Evolutionary conservation across 2,888 invertebrate species (phyloP).

Genomic region (Dendrolimus houi): DNA sequence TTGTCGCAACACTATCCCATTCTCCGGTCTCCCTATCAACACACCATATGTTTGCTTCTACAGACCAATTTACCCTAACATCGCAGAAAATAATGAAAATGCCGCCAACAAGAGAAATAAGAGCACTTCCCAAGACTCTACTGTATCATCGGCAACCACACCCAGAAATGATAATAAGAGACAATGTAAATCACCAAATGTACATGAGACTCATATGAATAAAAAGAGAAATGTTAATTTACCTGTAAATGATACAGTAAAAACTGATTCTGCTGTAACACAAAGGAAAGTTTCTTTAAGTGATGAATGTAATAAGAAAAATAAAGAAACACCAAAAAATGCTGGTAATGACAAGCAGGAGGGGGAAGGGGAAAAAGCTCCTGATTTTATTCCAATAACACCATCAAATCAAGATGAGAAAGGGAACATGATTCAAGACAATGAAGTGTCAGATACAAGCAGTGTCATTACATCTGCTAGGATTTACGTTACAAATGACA

Average conservation of each 20-base stretch:
- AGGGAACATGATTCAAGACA: constrained; percentile 63
- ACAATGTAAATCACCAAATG: constrained; percentile 52
- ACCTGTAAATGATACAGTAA: constrained; percentile 15
- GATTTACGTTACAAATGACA: constrained; percentile 65
- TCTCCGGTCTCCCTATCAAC: constrained; percentile 55
- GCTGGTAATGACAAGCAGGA: constrained; percentile 13
- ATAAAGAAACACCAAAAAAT: constrained; percentile 16
- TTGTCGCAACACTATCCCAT: constrained; percentile 50
- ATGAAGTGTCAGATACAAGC: constrained; percentile 63
- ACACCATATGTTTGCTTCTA: constrained; percentile 53
- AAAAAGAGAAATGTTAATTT: constrained; percentile 40
- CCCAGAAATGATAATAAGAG: constrained; percentile 35
- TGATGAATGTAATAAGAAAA: constrained; percentile 18
- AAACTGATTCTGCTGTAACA: constrained; percentile 3
- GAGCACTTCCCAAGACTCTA: constrained; percentile 18
- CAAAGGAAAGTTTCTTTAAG: constrained; percentile 27
- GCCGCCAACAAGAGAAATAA: constrained; percentile 11
- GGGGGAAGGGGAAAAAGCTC: constrained; percentile 30
- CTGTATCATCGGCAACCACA: constrained; percentile 10
- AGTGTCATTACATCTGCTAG: constrained; percentile 57
- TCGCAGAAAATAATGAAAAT: constrained; percentile 9
- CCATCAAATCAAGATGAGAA: constrained; percentile 51
- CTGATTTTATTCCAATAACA: constrained; percentile 40
- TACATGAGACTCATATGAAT: constrained; percentile 40
- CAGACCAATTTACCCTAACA: constrained; percentile 30